phyloP scores from a whole-genome alignment of 2,113 vertebrate genomes.

The Thalassarche chlororhynchos region DNA sequence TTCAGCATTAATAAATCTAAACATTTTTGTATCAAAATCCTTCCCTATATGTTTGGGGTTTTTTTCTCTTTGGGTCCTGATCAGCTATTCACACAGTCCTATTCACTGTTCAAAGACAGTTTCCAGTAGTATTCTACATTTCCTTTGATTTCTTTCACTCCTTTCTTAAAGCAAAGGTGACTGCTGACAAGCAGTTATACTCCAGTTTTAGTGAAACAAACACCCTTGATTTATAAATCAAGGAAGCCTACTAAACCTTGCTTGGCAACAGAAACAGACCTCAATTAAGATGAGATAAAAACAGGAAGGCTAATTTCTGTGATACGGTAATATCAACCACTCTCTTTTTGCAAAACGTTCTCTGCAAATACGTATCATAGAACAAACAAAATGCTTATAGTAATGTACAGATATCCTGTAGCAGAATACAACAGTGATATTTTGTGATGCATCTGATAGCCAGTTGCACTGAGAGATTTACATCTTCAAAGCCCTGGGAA shows the following conservation, averaged over 20 bases:
- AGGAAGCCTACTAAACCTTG: not conserved
- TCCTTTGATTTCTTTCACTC: constrained; percentile 8
- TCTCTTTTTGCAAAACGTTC: not conserved
- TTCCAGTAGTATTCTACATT: not conserved
- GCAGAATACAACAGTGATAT: not conserved
- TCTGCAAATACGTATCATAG: not conserved
- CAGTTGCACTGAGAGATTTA: not conserved
- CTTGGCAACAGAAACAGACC: constrained; percentile 38
- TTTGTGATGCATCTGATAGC: not conserved
- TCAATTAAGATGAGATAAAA: not conserved
- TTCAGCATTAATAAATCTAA: not conserved
- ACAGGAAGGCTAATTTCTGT: not conserved
- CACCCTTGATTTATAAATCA: constrained; percentile 19
- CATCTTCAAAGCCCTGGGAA: not conserved
- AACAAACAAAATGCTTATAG: not conserved
- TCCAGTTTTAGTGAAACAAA: not conserved
- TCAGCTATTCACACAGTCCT: not conserved
- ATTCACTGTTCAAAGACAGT: not conserved
- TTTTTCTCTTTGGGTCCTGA: not conserved
- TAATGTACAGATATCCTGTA: not conserved
- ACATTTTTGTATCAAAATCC: not conserved
- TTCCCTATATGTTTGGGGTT: not conserved
- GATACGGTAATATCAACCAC: not conserved
- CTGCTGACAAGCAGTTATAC: constrained; percentile 16
- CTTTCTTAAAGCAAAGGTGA: not conserved